A percentile compares a stretch with the other conserved stretches of the same genome.
These are phyloP conservation scores for Drosophila athabasca DNA, from an alignment of 1,140 invertebrate species.

Conservation along the genomic window DNA sequence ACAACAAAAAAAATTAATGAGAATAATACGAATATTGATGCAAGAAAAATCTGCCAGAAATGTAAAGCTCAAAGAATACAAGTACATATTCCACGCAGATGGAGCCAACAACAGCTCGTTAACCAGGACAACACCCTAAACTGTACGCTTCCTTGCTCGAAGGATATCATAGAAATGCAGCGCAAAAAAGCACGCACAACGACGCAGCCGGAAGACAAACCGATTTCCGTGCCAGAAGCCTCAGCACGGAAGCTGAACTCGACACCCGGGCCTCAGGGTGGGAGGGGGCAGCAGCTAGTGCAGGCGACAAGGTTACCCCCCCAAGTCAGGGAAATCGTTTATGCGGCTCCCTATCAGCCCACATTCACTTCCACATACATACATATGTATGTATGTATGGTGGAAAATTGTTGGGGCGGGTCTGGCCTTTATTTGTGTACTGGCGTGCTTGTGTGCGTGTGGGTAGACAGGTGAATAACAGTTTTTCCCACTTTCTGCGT, in stretches of 20 bases:
- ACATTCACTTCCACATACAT: neutral
- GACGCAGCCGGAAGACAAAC: constrained; percentile 70
- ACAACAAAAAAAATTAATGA: too few relatives aligned
- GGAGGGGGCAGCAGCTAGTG: constrained; percentile 21
- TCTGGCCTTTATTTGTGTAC: constrained; percentile 26
- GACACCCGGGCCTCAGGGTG: constrained; percentile 29
- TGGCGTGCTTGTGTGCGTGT: constrained; percentile 23
- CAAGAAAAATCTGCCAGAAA: neutral
- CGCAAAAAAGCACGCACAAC: constrained; percentile 36
- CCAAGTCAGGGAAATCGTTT: constrained; percentile 58
- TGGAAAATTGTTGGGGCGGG: constrained; percentile 50
- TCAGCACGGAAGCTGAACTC: constrained; percentile 45
- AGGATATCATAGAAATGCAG: constrained; percentile 53
- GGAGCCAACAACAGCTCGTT: constrained; percentile 30
- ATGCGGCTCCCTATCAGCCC: constrained; percentile 16
- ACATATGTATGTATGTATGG: neutral
- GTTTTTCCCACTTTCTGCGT: constrained; percentile 30
- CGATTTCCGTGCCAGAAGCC: constrained; percentile 66
- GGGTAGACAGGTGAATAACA: constrained; percentile 71
- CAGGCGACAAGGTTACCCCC: constrained; percentile 67
- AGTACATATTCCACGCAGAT: constrained; percentile 5
- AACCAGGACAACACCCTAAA: constrained; percentile 19
- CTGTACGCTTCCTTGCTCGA: neutral
- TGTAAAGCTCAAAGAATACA: too few relatives aligned
- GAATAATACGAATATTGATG: neutral